Conservation (phyloP, 1,140 invertebrate genomes). For the Hyles vespertilio region DNA sequence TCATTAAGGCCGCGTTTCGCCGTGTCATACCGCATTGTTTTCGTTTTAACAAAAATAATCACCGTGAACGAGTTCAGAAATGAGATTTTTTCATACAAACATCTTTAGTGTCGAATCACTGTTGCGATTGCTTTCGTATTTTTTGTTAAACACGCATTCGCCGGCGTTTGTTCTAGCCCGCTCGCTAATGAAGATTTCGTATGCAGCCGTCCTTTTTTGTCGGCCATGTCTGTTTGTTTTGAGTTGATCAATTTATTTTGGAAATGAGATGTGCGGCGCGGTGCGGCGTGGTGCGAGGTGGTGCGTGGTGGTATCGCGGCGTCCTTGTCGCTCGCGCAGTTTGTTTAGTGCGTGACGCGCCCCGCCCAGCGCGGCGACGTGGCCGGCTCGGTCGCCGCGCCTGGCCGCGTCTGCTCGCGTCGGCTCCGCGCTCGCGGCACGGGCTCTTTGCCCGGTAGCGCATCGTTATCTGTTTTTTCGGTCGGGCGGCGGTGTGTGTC, state of each 20-base stretch:
- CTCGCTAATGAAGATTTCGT: slow-evolving; percentile 60
- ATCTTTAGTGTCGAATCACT: slow-evolving; percentile 37
- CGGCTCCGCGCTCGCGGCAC: slow-evolving; percentile 25
- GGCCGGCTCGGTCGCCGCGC: slow-evolving; percentile 4
- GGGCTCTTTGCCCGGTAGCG: slow-evolving; percentile 68
- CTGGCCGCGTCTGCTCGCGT: too few species aligned
- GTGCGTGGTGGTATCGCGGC: slow-evolving; percentile 21
- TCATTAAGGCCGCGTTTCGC: slow-evolving; percentile 48
- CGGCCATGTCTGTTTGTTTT: slow-evolving; percentile 72
- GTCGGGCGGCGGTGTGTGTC: slow-evolving; percentile 53
- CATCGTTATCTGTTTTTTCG: slow-evolving; percentile 60
- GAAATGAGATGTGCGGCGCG: slow-evolving; percentile 60
- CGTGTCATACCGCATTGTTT: slow-evolving; percentile 49
- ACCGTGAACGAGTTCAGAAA: slow-evolving; percentile 52
- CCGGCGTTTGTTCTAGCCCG: slow-evolving; percentile 41
- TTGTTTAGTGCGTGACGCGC: slow-evolving; percentile 71
- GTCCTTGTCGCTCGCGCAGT: slow-evolving; percentile 53
- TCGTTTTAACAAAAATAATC: slow-evolving; percentile 43
- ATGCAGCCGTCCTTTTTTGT: slow-evolving; percentile 63
- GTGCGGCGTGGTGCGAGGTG: slow-evolving; percentile 37
- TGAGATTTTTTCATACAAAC: slow-evolving; percentile 37
- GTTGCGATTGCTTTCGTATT: slow-evolving; percentile 37
- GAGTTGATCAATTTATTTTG: slow-evolving; percentile 69
- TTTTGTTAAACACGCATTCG: slow-evolving; percentile 48
- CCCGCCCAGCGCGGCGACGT: slow-evolving; percentile 38